These are phyloP conservation scores for Phrynocephalus guinanensis DNA, from an alignment of 2,797 vertebrate species.

Conservation along the genomic window DNA sequence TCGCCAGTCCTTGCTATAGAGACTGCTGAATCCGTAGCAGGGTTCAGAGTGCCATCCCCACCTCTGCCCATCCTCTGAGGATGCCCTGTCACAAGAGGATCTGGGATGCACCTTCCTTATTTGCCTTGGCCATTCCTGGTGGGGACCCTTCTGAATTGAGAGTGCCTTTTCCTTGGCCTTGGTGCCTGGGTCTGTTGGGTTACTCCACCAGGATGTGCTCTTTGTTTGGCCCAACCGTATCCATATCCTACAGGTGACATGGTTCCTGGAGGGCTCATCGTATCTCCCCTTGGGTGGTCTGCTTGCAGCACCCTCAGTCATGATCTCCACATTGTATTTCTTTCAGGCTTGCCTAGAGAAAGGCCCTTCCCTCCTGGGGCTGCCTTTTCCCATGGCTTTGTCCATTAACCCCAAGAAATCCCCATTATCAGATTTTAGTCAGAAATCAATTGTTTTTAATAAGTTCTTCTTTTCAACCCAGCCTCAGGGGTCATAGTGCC, in stretches of 20 bases:
- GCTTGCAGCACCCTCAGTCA: neutral
- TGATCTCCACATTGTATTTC: neutral
- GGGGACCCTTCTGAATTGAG: neutral
- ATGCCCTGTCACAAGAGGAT: neutral
- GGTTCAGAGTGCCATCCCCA: neutral
- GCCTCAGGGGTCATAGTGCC: neutral
- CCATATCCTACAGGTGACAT: neutral
- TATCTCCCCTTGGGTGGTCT: neutral
- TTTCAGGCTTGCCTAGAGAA: neutral
- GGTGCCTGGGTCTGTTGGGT: neutral
- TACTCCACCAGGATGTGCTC: neutral
- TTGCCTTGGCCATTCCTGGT: neutral
- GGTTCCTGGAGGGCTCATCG: neutral
- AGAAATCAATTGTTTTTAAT: neutral
- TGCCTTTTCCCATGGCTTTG: neutral
- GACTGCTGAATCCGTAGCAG: neutral
- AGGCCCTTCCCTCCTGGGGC: no score
- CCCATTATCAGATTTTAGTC: neutral
- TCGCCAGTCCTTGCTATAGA: neutral
- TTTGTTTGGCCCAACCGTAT: neutral
- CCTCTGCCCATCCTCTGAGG: neutral
- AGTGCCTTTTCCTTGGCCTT: constrained; percentile 18
- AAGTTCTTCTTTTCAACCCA: neutral
- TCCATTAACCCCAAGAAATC: neutral
- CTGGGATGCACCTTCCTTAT: neutral